Percentiles rank a stretch among this genome's conserved stretches.
These are phyloP conservation scores for Mystacornis crossleyi DNA, from an alignment of 2,113 vertebrate genomes.

Conservation along the genomic window DNA sequence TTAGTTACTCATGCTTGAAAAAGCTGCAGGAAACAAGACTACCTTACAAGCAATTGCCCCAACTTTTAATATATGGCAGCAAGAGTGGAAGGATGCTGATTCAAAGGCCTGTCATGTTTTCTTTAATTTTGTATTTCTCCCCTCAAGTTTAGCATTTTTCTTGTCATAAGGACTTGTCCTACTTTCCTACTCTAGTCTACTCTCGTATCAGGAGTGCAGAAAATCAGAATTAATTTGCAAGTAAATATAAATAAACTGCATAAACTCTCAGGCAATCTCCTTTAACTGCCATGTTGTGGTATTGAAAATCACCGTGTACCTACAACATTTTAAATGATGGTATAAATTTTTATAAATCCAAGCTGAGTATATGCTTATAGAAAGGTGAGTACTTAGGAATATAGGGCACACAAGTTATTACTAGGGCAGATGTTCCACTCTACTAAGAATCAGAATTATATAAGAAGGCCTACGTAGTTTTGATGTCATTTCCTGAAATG, in stretches of 20 bases:
- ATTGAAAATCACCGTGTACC: background rate
- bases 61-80: background rate
- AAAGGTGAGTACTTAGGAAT: background rate
- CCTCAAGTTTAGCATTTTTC: background rate
- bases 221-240: constrained; percentile 14
- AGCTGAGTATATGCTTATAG: background rate
- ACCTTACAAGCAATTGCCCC: background rate
- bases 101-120: background rate
- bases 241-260: background rate
- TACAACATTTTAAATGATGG: background rate
- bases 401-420: background rate
- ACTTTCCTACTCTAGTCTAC: background rate
- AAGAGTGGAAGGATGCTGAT: background rate
- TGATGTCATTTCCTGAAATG: constrained; percentile 50
- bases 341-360: background rate
- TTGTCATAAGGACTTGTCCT: background rate
- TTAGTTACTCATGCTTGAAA: background rate
- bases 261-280: background rate
- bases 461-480: background rate
- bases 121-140: background rate
- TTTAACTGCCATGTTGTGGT: background rate
- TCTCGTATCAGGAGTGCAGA: background rate
- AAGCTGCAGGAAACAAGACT: background rate
- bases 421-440: background rate
- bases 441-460: background rate